Evolutionary conservation across 1,140 invertebrate species (phyloP).

Genomic region (Ganaspis sp.): DNA sequence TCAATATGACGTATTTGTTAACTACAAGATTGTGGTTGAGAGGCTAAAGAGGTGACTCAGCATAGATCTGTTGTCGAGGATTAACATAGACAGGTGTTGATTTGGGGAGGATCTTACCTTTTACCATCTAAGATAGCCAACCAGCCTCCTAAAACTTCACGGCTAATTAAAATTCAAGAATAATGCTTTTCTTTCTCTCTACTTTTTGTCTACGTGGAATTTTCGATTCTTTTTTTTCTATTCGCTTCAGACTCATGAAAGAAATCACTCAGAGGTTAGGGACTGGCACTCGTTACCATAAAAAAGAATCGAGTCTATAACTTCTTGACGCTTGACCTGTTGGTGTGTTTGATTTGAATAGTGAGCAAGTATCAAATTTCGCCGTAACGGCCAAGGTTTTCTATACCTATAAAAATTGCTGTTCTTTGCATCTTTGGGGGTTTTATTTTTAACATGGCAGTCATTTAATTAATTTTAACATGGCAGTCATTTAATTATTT

Average conservation of each 20-base stretch:
- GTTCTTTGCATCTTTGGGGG: too few relatives aligned
- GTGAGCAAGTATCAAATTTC: neutral
- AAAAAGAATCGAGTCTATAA: neutral
- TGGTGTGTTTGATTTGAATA: constrained; percentile 10
- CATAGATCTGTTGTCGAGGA: constrained; percentile 54
- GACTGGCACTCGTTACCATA: neutral
- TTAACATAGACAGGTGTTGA: constrained; percentile 66
- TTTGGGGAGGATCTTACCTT: constrained; percentile 62
- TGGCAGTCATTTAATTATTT: too few relatives aligned
- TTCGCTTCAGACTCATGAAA: neutral
- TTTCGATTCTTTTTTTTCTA: neutral
- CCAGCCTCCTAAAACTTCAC: neutral
- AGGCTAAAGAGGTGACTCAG: constrained; percentile 54
- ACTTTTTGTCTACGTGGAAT: neutral
- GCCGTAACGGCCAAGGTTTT: neutral
- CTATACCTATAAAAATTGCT: neutral
- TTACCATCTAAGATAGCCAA: constrained; percentile 19
- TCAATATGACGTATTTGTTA: constrained; percentile 55
- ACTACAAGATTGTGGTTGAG: constrained; percentile 47
- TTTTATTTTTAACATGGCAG: too few relatives aligned
- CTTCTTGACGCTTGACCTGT: neutral
- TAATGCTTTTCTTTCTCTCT: constrained; percentile 7
- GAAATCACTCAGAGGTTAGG: neutral
- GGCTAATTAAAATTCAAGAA: constrained; percentile 3
- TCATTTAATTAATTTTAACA: too few relatives aligned